Base-by-base conservation (phyloP, 2,113 vertebrate species). In the Polypterus bichir region DNA sequence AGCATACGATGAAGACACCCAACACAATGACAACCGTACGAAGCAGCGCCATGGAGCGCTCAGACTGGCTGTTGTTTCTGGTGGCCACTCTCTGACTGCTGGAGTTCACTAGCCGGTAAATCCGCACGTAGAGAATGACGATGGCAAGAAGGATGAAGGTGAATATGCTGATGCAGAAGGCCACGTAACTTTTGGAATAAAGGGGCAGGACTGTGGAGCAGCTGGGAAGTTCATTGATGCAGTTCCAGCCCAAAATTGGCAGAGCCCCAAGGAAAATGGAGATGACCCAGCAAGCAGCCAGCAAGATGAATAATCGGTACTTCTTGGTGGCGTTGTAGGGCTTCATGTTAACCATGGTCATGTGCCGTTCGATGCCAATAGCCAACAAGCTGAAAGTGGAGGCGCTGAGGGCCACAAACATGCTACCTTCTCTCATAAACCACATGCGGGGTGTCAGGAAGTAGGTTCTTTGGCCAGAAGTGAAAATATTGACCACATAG, bases 191-290 rank as follows among this genome's bases (percentile, higher is more conserved):
- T 66, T 85, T 83, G 48, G 76, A 78, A 2, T 87, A 87, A 27
- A 88, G 81, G 0, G 86, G 86, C 60, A 88, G 75, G 61, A 88
- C 80, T 1, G 86, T 86, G 63, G 86, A 88, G 74, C 86, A 88
- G 8, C 76, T 69, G 27, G 53, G 3, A 64, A 82, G 48, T 4
- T 66, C 65, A 46, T 64, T 44, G 62, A 81, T 70, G 74, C 86
- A 88, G 79, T 87, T 87, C 86, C 86, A 88, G 7, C 86, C 86
- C 4, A 84, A 67, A 65, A 80, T 85, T 59, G 86, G 86, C 49
- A 88, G 69, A 9, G 81, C 76, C 0, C 84, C 79, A 59, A 88
- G 74, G 54, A 88, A 70, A 55, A 88, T 68, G 0, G 86, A 84
- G 54, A 86, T 77, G 0, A 76, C 62, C 86, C 86, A 88, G 74